Base-by-base conservation (phyloP, 2,888 invertebrate species). In the Pammene aurita region DNA sequence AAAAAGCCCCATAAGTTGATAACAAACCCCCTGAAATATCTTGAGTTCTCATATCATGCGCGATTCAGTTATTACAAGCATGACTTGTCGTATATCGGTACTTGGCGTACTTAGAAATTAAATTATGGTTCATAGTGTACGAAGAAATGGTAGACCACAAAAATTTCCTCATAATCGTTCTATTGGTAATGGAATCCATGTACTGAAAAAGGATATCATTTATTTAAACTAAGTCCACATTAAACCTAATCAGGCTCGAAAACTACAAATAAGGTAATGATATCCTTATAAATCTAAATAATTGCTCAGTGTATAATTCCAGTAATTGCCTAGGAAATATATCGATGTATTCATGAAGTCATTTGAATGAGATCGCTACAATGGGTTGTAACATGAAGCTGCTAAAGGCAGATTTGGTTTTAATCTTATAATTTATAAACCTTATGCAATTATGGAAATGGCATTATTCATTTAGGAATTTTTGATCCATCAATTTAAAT, bases 261-360 rank as follows among this genome's bases (percentile, higher is more conserved):
- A 70, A 56, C 62, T 66, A 66, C 70, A 66, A 70, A 70, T 70
- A 69, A 66, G 66, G 65, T 67, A 65, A 70, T 65, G 62, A 68
- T 70, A 67, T 64, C 54, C 57, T 54, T 67, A 73, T 76, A 72
- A 70, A 72, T 73, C 71, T 57, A 55, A 55, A 54, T 72, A 72
- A 75, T 72, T 72, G 65, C 66, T 34, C 57, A 46, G 50, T 66
- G 67, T 70, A 73, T 71, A 72, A 70, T 70, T 66, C 68, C 55
- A 38, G 66, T 73, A 73, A 73, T 73, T 72, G 72, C 65, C 71
- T 34, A 7, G 72, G 64, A 73, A 73, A 75, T 76, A 70, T 72
- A 76, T 73, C 72, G 73, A 76, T 73, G 74, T 74, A 73, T 72
- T 74, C 73, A 74, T 74, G 71, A 75, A 66, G 66, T 64, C 63